Conservation (phyloP, 2,888 invertebrate genomes). For the Prenolepis imparis region DNA sequence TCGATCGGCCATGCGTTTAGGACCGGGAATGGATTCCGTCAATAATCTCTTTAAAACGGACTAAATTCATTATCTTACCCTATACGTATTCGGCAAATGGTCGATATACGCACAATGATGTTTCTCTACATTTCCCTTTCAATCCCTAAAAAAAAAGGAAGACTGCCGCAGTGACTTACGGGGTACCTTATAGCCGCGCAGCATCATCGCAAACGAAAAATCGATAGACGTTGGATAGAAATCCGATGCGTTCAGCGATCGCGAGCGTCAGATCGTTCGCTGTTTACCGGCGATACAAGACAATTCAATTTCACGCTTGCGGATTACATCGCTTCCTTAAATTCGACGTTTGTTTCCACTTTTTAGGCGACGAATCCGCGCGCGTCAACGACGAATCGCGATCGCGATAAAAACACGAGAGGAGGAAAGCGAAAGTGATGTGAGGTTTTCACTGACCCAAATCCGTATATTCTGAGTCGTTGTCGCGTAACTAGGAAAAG, state of each 20-base stretch:
- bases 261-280: constrained; percentile 47
- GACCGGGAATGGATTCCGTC: constrained; percentile 71
- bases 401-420: constrained; percentile 5
- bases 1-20: constrained; percentile 75
- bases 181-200: constrained; percentile 5
- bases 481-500: constrained; percentile 40
- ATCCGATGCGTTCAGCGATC: constrained; percentile 19
- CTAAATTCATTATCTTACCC: constrained; percentile 76
- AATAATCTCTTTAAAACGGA: constrained; percentile 78
- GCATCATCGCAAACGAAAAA: constrained; percentile 15
- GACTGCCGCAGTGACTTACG: constrained; percentile 47
- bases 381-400: neutral
- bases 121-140: constrained; percentile 62
- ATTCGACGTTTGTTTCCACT: constrained; percentile 19
- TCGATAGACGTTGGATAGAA: constrained; percentile 31
- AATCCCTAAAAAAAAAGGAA: constrained; percentile 64
- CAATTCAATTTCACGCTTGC: constrained; percentile 69
- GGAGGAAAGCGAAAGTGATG: neutral
- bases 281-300: constrained; percentile 60
- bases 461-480: constrained; percentile 61
- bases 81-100: constrained; percentile 61
- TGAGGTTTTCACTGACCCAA: constrained; percentile 71
- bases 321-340: constrained; percentile 35
- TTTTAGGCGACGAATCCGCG: constrained; percentile 20
- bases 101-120: constrained; percentile 43